Conservation (phyloP, 1,140 invertebrate genomes). For the Bombus affinis region DNA sequence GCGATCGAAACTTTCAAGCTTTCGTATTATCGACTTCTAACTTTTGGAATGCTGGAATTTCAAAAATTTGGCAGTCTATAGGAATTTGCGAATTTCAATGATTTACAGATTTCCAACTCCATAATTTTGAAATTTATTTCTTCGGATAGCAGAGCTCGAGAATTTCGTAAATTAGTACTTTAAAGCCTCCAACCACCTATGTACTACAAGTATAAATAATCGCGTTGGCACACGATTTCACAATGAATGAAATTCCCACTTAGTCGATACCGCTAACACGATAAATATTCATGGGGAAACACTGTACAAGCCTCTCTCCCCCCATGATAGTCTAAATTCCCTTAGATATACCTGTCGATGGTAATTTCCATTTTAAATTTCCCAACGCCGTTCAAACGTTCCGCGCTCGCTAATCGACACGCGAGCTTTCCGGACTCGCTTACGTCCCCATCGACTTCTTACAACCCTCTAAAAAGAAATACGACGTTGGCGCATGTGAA, state of each 20-base stretch:
- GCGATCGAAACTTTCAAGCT: neutral
- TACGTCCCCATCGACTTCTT: too few relatives aligned
- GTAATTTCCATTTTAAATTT: conserved; percentile 37
- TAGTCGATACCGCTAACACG: neutral
- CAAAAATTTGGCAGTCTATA: too few relatives aligned
- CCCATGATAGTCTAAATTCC: neutral
- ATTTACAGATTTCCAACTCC: neutral
- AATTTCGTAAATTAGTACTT: neutral
- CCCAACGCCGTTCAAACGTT: neutral
- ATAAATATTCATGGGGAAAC: conserved; percentile 32
- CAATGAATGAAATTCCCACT: conserved; percentile 5
- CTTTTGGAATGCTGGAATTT: neutral
- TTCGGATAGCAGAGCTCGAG: too few relatives aligned
- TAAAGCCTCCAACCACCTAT: neutral
- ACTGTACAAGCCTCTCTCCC: too few relatives aligned
- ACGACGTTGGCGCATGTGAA: neutral
- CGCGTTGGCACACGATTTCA: neutral
- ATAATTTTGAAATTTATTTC: neutral
- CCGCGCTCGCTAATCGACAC: neutral
- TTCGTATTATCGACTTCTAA: neutral
- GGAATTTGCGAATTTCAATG: too few relatives aligned
- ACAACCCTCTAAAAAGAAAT: neutral
- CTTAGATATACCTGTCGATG: conserved; percentile 13
- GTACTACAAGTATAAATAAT: neutral
- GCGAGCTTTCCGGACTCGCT: neutral